These are phyloP conservation scores for Trichogramma dendrolimi DNA, from an alignment of 2,888 invertebrate species.

Conservation along the genomic window DNA sequence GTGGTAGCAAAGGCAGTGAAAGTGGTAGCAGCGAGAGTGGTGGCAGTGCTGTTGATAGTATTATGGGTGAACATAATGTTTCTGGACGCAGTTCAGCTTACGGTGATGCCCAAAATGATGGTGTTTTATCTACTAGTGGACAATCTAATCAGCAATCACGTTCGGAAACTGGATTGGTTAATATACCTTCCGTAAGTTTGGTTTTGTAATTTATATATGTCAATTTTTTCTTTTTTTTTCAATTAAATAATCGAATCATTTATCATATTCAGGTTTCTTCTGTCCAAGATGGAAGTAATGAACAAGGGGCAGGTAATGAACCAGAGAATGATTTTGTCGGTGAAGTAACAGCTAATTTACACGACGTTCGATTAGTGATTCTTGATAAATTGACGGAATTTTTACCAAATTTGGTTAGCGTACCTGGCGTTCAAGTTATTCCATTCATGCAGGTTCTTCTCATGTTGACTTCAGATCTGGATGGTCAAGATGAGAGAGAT, in stretches of 20 bases:
- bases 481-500: slow-evolving; percentile 78
- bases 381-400: slow-evolving; percentile 74
- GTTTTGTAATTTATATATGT: background rate
- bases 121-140: slow-evolving; percentile 45
- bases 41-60: slow-evolving; percentile 87
- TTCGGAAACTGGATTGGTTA: slow-evolving; percentile 59
- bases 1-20: slow-evolving; percentile 55
- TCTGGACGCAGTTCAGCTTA: slow-evolving; percentile 92
- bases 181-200: slow-evolving; percentile 51
- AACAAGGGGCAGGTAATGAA: slow-evolving; percentile 46
- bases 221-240: background rate
- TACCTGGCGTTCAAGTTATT: slow-evolving; percentile 81
- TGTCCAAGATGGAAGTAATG: slow-evolving; percentile 38
- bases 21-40: slow-evolving; percentile 80
- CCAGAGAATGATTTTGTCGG: slow-evolving; percentile 47
- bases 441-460: slow-evolving; percentile 89
- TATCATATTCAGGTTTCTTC: slow-evolving; percentile 11
- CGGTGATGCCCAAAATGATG: slow-evolving; percentile 67
- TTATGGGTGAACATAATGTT: slow-evolving; percentile 77
- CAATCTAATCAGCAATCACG: slow-evolving; percentile 53
- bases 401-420: slow-evolving; percentile 68
- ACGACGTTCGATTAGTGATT: slow-evolving; percentile 66
- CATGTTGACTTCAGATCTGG: slow-evolving; percentile 84
- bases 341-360: slow-evolving; percentile 58
- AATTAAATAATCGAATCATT: background rate